phyloP scores from a whole-genome alignment of 2,797 vertebrate genomes.

The Cyprinella venusta region DNA sequence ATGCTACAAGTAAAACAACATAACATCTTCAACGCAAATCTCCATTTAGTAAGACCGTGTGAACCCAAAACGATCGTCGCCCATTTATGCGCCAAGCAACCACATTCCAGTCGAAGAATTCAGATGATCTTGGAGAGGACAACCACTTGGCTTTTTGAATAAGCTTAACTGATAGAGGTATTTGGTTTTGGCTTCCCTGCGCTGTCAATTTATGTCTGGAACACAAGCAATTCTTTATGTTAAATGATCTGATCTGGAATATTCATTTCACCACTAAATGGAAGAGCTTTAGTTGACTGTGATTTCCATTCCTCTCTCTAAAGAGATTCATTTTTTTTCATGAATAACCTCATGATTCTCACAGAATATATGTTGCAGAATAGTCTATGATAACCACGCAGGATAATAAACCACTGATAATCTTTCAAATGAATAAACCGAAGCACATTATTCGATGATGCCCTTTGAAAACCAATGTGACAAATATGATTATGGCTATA shows the following conservation, averaged over 20 bases:
- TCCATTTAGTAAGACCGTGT: constrained; percentile 6
- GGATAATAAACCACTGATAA: neutral
- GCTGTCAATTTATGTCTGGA: constrained; percentile 24
- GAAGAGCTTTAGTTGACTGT: neutral
- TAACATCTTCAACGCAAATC: constrained; percentile 31
- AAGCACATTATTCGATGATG: neutral
- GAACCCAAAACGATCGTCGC: constrained; percentile 16
- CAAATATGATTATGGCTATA: neutral
- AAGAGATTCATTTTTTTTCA: neutral
- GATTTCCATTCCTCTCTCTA: neutral
- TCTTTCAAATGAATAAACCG: neutral
- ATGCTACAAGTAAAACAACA: constrained; percentile 45
- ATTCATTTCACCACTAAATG: neutral
- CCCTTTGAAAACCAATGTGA: neutral
- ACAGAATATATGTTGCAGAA: neutral
- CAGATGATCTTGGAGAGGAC: constrained; percentile 34
- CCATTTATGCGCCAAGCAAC: constrained; percentile 18
- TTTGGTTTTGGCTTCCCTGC: constrained; percentile 36
- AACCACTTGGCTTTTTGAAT: constrained; percentile 32
- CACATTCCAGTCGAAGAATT: constrained; percentile 40
- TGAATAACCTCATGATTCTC: neutral
- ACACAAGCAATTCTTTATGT: constrained; percentile 26
- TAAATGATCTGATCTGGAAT: constrained; percentile 21
- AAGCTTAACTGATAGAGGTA: constrained; percentile 39
- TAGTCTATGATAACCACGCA: neutral